Evolutionary conservation across 2,797 vertebrate genomes (phyloP).

Genomic region (Oreortyx pictus): DNA sequence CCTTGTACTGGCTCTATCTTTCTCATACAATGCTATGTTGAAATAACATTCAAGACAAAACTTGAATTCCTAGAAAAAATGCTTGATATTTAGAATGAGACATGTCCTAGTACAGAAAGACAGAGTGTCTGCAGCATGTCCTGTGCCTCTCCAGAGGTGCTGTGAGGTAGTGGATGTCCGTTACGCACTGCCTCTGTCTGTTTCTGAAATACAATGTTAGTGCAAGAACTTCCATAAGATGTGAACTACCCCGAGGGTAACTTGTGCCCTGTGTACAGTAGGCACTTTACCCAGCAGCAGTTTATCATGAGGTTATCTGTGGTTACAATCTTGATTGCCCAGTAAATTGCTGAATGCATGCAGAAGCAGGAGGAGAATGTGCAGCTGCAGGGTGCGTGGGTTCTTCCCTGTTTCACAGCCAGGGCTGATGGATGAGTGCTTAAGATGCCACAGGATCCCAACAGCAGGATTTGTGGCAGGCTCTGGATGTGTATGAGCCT

Average conservation of each 20-base stretch:
- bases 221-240: neutral
- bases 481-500: neutral
- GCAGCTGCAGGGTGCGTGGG: constrained; percentile 30
- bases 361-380: constrained; percentile 51
- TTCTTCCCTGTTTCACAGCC: neutral
- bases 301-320: constrained; percentile 29
- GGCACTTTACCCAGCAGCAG: neutral
- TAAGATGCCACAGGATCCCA: neutral
- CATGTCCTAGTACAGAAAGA: neutral
- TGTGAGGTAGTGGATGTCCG: neutral
- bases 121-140: neutral
- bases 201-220: neutral
- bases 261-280: neutral
- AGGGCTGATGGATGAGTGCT: neutral
- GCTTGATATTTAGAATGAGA: neutral
- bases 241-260: neutral
- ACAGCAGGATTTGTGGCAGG: neutral
- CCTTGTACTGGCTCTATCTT: neutral
- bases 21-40: neutral
- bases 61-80: neutral
- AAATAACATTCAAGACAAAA: constrained; percentile 30
- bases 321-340: constrained; percentile 34
- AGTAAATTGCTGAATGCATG: constrained; percentile 14
- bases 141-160: neutral
- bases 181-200: neutral